Conservation (phyloP, 2,797 vertebrate genomes). For the Lepilemur septentrionalis region DNA sequence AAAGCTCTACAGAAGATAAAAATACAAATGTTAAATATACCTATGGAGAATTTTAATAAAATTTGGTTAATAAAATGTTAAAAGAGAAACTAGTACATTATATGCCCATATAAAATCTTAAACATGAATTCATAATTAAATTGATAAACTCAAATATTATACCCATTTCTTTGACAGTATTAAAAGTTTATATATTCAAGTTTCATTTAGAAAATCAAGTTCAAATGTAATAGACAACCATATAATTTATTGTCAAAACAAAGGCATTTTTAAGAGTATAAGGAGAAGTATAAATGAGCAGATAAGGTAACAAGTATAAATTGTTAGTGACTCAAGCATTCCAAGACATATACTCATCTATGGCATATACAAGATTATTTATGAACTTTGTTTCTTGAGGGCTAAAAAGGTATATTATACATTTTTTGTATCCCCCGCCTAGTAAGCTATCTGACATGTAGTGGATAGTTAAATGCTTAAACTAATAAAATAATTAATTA, state of each 20-base stretch:
- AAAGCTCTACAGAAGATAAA: not conserved
- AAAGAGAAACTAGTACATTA: not conserved
- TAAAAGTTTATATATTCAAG: not conserved
- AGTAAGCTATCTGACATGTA: not conserved
- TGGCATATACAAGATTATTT: not conserved
- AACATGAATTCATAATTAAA: not conserved
- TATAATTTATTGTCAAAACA: not conserved
- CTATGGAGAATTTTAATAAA: not conserved
- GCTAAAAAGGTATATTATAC: not conserved
- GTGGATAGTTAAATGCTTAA: not conserved
- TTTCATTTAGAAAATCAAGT: not conserved
- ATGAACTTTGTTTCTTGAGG: not conserved
- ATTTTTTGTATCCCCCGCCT: not conserved
- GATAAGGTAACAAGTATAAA: not conserved
- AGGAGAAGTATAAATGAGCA: not conserved
- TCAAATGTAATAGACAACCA: not conserved
- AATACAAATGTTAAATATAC: not conserved
- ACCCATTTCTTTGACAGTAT: not conserved
- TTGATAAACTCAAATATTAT: not conserved
- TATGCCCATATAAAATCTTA: not conserved
- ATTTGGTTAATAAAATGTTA: not conserved
- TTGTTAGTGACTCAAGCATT: not conserved
- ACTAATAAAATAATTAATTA: not conserved
- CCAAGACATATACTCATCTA: not conserved
- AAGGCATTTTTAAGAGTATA: not conserved